Base-by-base conservation (phyloP, 2,797 vertebrate genomes). In the Myiothlypis coronata region DNA sequence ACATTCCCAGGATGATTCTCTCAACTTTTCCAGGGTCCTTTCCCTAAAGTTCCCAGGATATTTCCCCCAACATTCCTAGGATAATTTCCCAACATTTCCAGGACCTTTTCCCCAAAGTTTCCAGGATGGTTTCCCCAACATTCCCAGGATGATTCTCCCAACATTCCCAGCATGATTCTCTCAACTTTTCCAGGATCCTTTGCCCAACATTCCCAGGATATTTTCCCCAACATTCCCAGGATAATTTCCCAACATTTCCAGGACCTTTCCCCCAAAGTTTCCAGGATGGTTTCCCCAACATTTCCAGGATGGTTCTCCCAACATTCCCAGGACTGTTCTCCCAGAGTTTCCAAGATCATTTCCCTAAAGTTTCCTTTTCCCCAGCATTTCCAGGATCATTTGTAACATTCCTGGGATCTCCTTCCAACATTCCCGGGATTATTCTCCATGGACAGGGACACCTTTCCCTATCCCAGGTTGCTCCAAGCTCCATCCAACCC, bases 111-210 rank as follows among this genome's bases (percentile, higher is more conserved):
- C 50, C 28, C 28, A 30, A 7, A 28, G 28, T 30, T 52, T 12
- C 17, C 28, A 52, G 28, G 4, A 52, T 30, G 7, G 4, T 53
- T 53, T 11, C 12, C 52, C 50, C 18, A 19, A 12, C 50, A 32
- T 20, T 52, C 7, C 50, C 17, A 30, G 52, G 18, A 32, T 32
- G 1, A 10, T 55, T 55, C 17, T n/a, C 20, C 21, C 55, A 34
- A 2, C 9, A 7, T 34, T 34, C 3, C n/a, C 22, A 15, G n/a
- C 22, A 23, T 6, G 1, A 0, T 10, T 56, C 2, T 1, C n/a
- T 21, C 21, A 21, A 6, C 2, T 1, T 55, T n/a, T 6, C 52
- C n/a, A 57, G 7, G 22, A 56, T 34, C 5, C 3, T n/a, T 55
- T 10, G 6, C 22, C n/a, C 22, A 17, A 11, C 22, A 35, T 35